Evolutionary conservation across 2,113 vertebrate genomes (phyloP).

Genomic region (Pampusana beccarii): DNA sequence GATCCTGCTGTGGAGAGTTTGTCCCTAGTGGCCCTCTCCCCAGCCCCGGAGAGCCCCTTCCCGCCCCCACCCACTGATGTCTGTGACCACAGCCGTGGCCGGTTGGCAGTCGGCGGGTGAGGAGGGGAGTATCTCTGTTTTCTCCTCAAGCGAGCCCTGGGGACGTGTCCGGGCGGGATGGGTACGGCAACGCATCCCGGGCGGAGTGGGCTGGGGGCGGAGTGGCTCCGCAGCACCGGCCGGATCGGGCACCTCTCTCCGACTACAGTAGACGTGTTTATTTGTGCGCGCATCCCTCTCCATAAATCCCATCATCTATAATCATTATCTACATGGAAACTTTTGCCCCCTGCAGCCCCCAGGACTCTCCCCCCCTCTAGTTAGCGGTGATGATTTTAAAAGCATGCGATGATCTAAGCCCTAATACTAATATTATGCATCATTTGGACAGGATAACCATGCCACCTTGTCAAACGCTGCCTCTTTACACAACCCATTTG

Average conservation of each 20-base stretch:
- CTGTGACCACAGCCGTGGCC: neutral
- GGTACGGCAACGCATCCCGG: fast-evolving
- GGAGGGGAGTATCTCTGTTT: neutral
- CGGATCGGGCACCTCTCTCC: neutral
- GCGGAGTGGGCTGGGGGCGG: neutral
- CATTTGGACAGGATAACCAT: slow-evolving; percentile 65
- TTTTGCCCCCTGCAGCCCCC: neutral
- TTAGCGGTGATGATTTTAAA: slow-evolving; percentile 77
- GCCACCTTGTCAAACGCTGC: slow-evolving; percentile 61
- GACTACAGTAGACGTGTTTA: slow-evolving; percentile 9
- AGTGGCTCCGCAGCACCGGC: neutral
- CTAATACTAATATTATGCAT: slow-evolving; percentile 64
- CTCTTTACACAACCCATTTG: slow-evolving; percentile 62
- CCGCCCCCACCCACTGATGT: neutral
- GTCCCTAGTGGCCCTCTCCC: neutral
- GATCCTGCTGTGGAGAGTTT: neutral
- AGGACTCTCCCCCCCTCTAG: neutral
- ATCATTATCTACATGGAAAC: slow-evolving; percentile 62
- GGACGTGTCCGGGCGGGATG: too few species aligned
- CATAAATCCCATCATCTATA: slow-evolving; percentile 35
- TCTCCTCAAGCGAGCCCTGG: neutral
- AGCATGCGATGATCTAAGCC: slow-evolving; percentile 59
- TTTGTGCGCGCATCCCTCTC: neutral
- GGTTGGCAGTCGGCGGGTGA: neutral
- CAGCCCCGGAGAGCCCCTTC: neutral